Evolutionary conservation across 2,113 vertebrate genomes (phyloP).

Genomic region (Pachyramphus minor): DNA sequence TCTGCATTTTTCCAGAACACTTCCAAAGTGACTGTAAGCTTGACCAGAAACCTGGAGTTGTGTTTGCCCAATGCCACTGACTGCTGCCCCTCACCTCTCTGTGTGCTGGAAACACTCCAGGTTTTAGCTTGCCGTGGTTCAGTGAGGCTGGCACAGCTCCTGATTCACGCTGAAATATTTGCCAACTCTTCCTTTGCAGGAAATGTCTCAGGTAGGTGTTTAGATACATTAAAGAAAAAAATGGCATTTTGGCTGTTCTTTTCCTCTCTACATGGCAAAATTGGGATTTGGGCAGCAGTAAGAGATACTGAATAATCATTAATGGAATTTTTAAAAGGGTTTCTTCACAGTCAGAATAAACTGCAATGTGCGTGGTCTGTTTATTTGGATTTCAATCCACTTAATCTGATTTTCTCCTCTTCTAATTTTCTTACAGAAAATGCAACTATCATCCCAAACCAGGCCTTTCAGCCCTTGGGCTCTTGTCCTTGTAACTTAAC

Average conservation of each 20-base stretch:
- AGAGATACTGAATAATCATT: not conserved
- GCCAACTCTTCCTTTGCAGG: slow-evolving; percentile 69
- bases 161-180: slow-evolving; percentile 85
- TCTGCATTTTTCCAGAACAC: slow-evolving; percentile 61
- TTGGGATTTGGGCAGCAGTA: not conserved
- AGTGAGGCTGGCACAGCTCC: slow-evolving; percentile 69
- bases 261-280: not conserved
- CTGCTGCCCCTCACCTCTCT: slow-evolving; percentile 75
- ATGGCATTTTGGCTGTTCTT: not conserved
- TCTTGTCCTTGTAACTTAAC: slow-evolving; percentile 90
- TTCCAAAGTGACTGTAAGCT: slow-evolving; percentile 70
- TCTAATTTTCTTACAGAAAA: slow-evolving; percentile 75
- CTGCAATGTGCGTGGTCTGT: not conserved
- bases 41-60: slow-evolving; percentile 65
- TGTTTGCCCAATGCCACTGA: slow-evolving; percentile 70
- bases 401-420: not conserved
- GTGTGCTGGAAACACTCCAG: slow-evolving; percentile 79
- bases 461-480: slow-evolving; percentile 88
- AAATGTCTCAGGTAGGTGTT: slow-evolving; percentile 73
- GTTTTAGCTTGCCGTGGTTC: slow-evolving; percentile 78
- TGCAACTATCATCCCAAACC: slow-evolving; percentile 82
- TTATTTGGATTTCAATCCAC: not conserved
- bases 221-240: not conserved
- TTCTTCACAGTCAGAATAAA: not conserved
- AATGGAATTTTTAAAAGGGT: not conserved